Evolutionary conservation across 2,113 vertebrate species (phyloP).

Genomic region (Seriola rivoliana): DNA sequence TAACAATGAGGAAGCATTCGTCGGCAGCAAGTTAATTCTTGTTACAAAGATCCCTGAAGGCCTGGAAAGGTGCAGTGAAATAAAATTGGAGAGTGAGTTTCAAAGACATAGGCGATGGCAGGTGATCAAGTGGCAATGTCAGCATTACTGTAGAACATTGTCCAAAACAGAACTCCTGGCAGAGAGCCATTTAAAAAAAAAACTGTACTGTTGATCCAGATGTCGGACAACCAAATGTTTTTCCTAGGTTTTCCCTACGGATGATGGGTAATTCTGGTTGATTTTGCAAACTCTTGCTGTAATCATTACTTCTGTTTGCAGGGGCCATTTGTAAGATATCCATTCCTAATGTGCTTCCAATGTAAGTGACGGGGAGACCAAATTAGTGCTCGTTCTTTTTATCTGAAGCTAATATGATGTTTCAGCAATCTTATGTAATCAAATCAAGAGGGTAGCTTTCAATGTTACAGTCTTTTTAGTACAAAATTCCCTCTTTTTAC

Average conservation of each 20-base stretch:
- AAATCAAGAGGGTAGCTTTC: not conserved
- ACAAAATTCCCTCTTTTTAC: not conserved
- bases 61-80: conserved; percentile 32
- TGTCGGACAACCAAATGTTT: not conserved
- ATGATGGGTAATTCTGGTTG: not conserved
- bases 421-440: not conserved
- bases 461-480: not conserved
- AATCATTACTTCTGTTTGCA: not conserved
- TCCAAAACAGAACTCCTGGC: conserved; percentile 38
- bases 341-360: not conserved
- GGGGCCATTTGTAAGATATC: not conserved
- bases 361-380: not conserved
- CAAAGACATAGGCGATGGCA: conserved; percentile 49
- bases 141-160: conserved; percentile 40
- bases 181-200: conserved; percentile 30
- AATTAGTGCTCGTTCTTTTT: not conserved
- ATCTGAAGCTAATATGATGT: not conserved
- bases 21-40: conserved; percentile 66
- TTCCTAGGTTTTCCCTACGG: not conserved
- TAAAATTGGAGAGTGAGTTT: conserved; percentile 26
- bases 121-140: conserved; percentile 52
- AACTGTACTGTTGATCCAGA: not conserved
- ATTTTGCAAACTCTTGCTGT: not conserved
- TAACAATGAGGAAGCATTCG: conserved; percentile 46
- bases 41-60: conserved; percentile 49